These are phyloP conservation scores for Diplogasteroides magnus DNA, from an alignment of 1,140 invertebrate species.

Conservation along the genomic window DNA sequence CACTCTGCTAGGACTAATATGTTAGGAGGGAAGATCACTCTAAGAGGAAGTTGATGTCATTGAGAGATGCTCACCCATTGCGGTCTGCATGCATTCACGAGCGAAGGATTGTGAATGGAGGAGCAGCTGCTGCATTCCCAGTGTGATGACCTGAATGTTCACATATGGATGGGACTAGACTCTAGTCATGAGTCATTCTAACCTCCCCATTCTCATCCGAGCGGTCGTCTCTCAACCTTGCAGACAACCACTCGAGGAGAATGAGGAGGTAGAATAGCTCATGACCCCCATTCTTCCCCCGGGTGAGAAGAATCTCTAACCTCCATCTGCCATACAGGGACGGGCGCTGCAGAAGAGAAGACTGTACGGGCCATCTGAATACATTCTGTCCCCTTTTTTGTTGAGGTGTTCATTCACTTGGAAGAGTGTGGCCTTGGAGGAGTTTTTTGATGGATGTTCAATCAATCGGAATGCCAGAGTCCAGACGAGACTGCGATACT, in stretches of 20 bases:
- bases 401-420: constrained; percentile 26
- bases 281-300: no score
- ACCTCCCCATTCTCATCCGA: no score
- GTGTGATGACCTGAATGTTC: neutral
- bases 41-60: no score
- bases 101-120: neutral
- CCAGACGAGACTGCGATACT: constrained; percentile 45
- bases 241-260: neutral
- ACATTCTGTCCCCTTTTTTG: constrained; percentile 34
- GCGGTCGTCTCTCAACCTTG: no score
- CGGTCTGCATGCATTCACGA: neutral
- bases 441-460: constrained; percentile 39
- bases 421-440: constrained; percentile 21
- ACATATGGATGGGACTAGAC: neutral
- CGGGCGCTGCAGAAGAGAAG: neutral
- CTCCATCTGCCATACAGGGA: constrained; percentile 9
- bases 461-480: constrained; percentile 39
- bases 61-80: neutral
- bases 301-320: neutral
- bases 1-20: no score
- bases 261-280: no score
- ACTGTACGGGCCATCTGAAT: constrained; percentile 34
- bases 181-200: no score
- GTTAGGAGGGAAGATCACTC: no score
- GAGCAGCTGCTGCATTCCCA: neutral